phyloP scores from a whole-genome alignment of 2,113 vertebrate genomes.

The Forbesichthys papilliferus region DNA sequence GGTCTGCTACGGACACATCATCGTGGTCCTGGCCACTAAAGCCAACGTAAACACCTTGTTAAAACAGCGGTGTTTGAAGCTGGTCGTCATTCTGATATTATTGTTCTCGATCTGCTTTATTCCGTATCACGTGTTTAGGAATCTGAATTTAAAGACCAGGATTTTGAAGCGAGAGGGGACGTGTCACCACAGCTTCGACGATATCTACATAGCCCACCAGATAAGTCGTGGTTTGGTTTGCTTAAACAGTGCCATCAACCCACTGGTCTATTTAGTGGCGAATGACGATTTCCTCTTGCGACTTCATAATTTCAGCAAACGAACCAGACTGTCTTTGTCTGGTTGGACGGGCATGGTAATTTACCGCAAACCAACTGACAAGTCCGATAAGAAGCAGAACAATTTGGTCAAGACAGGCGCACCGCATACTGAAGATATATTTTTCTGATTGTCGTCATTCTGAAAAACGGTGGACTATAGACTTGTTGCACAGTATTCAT shows the following conservation, averaged over 20 bases:
- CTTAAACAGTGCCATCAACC: conserved; percentile 82
- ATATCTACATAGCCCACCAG: conserved; percentile 79
- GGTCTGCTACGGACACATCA: conserved; percentile 77
- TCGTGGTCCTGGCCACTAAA: conserved; percentile 70
- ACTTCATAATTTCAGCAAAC: conserved; percentile 15
- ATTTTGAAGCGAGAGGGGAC: conserved; percentile 47
- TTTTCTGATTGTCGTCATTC: not conserved
- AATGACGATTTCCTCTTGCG: conserved; percentile 66
- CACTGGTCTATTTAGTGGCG: conserved; percentile 77
- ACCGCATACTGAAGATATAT: not conserved
- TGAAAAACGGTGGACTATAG: not conserved
- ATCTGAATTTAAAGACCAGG: conserved; percentile 75
- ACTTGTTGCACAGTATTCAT: not conserved
- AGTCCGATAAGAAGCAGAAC: not conserved
- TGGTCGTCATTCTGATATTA: conserved; percentile 72
- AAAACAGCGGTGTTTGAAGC: conserved; percentile 73
- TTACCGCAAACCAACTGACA: conserved; percentile 32
- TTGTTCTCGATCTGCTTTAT: conserved; percentile 83
- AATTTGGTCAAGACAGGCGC: not conserved
- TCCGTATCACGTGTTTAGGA: conserved; percentile 82
- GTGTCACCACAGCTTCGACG: conserved; percentile 52
- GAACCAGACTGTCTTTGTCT: conserved; percentile 27
- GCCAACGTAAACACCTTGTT: conserved; percentile 61
- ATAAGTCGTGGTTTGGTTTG: conserved; percentile 79
- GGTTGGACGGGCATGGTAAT: conserved; percentile 6